Base-by-base conservation (phyloP, 2,797 vertebrate genomes). In the Smutsia temminckii region DNA sequence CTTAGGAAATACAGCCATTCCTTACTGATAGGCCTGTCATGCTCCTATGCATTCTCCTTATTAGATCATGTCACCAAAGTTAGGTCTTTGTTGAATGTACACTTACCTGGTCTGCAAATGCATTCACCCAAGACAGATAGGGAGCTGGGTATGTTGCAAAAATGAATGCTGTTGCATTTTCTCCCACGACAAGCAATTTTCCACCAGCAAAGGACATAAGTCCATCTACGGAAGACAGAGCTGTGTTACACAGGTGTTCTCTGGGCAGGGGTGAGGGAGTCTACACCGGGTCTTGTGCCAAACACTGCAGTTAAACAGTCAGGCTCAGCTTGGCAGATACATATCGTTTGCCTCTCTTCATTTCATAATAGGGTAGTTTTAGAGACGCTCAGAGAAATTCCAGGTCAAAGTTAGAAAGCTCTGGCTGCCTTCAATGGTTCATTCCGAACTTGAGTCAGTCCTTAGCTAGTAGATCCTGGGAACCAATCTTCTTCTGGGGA, bases 71-170 rank as follows among this genome's bases (percentile, higher is more conserved):
- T 77, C 32, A 87, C 59, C 40, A 57, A 71, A 95, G 53, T 57
- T 29, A 74, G 25, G 25, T 90, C 40, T 79, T 14, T 57, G 34
- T 51, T 34, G 34, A 66, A 20, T 11, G 13, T 63, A 21, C 32
- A 96, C 98, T 99, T 98, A 99, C 99, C 98, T 99, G 99, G 98
- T 99, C 99, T 97, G 98, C 98, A 97, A 99, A 99, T 89, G 99
- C 99, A 74, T 99, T 99, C 4, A 98, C 9, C 77, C 99, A 91
- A 21, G 99, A 99, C 27, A 99, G 98, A 95, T 99, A 98, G 0
- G 99, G 98, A 63, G 98, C 97, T 74, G 99, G 99, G 84, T 99
- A 99, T 5, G 99, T 99, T 71, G 99, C 99, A 96, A 99, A 99
- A 97, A 99, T 99, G 6, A 98, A 98, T 25, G 99, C 99, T 10